Conservation (phyloP, 2,113 vertebrate species). For the Petrocephalus microphthalmus region DNA sequence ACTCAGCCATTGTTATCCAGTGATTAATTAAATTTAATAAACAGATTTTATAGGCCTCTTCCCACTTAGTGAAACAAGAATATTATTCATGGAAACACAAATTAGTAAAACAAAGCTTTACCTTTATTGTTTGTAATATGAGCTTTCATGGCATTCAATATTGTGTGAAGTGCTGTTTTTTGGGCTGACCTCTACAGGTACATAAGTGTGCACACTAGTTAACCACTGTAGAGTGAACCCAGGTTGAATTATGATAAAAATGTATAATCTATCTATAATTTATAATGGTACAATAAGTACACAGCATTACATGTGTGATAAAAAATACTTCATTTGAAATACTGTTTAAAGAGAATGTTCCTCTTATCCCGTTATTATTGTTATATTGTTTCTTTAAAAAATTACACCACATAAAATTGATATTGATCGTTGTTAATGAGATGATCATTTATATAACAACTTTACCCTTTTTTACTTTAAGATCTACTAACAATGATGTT, state of each 20-base stretch:
- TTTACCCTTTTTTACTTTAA: neutral
- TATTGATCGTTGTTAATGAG: neutral
- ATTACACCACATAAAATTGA: neutral
- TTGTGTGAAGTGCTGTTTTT: neutral
- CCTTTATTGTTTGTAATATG: neutral
- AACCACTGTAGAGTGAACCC: neutral
- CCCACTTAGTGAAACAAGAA: neutral
- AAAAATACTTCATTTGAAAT: neutral
- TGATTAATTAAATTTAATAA: neutral
- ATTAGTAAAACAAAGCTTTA: neutral
- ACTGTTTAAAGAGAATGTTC: neutral
- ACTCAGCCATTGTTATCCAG: neutral
- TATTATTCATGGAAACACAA: neutral
- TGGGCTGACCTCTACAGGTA: conserved; percentile 5
- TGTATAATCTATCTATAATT: neutral
- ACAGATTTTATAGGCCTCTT: neutral
- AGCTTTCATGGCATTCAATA: neutral
- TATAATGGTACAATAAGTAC: neutral
- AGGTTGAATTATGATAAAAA: neutral
- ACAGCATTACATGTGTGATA: neutral
- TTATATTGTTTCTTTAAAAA: neutral
- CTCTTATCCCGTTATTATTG: neutral
- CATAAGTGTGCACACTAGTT: neutral
- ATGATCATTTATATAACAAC: neutral
- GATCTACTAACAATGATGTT: neutral